Conservation (phyloP, 2,888 invertebrate genomes). For the Orgyia antiqua region DNA sequence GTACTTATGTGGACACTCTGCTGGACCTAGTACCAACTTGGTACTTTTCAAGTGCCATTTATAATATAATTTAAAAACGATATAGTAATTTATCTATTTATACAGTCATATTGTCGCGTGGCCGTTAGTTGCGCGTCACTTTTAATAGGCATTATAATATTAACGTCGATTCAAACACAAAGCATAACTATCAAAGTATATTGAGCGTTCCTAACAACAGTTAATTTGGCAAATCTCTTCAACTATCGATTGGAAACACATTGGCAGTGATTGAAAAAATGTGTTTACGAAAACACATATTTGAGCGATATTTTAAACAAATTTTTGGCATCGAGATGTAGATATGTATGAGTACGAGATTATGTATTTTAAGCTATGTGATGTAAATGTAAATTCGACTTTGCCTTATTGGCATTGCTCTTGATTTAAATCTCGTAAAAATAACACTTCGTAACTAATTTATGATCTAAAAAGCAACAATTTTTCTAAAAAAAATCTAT, state of each 20-base stretch:
- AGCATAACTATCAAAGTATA: constrained; percentile 10
- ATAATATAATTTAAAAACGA: constrained; percentile 58
- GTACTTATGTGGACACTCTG: too few relatives aligned
- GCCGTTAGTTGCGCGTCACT: constrained; percentile 28
- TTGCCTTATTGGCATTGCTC: too few relatives aligned
- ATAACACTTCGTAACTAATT: too few relatives aligned
- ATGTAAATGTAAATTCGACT: too few relatives aligned
- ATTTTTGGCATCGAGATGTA: too few relatives aligned
- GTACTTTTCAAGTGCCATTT: constrained; percentile 61
- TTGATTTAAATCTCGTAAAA: too few relatives aligned
- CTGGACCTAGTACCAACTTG: constrained; percentile 44
- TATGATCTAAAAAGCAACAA: too few relatives aligned
- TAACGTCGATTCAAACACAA: constrained; percentile 35
- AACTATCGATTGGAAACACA: constrained; percentile 28
- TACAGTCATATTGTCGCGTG: constrained; percentile 49
- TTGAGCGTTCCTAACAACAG: constrained; percentile 14
- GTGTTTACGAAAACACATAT: too few relatives aligned
- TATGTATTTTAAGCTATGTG: too few relatives aligned
- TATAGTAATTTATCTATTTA: constrained; percentile 65
- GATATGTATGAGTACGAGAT: too few relatives aligned
- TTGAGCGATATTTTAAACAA: constrained; percentile 12
- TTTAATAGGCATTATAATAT: constrained; percentile 31
- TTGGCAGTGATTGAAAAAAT: constrained; percentile 33
- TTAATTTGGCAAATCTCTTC: constrained; percentile 22
- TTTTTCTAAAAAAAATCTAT: too few relatives aligned